Evolutionary conservation across 2,797 vertebrate genomes (phyloP).

Genomic region (Halcyon leucocephala): DNA sequence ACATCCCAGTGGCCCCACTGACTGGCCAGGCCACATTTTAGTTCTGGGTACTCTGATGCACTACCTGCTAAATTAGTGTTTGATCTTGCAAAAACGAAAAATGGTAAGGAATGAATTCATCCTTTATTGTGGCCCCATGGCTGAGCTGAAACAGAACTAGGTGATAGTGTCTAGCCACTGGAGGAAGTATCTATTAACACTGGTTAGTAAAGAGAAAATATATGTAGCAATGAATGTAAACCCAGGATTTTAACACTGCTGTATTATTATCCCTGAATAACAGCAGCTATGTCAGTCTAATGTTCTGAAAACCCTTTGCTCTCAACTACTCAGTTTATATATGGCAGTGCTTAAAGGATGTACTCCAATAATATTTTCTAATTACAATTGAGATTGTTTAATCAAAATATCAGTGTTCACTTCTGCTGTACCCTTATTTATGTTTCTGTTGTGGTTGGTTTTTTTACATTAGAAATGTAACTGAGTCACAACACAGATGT

Average conservation of each 20-base stretch:
- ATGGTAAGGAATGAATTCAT: not conserved
- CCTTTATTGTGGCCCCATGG: not conserved
- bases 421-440: not conserved
- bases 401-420: not conserved
- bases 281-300: not conserved
- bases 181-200: not conserved
- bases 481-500: not conserved
- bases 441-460: not conserved
- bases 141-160: not conserved
- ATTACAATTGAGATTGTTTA: not conserved
- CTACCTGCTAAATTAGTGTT: not conserved
- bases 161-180: not conserved
- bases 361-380: not conserved
- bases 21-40: not conserved
- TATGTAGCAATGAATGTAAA: not conserved
- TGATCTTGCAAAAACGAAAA: not conserved
- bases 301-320: not conserved
- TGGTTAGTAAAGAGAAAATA: not conserved
- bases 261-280: not conserved
- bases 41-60: not conserved
- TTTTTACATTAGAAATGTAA: not conserved
- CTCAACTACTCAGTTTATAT: not conserved
- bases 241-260: not conserved
- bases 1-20: accelerated
- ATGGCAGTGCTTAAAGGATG: not conserved